Evolutionary conservation across 2,888 invertebrate species (phyloP).

Genomic region (Heliconius aoede): DNA sequence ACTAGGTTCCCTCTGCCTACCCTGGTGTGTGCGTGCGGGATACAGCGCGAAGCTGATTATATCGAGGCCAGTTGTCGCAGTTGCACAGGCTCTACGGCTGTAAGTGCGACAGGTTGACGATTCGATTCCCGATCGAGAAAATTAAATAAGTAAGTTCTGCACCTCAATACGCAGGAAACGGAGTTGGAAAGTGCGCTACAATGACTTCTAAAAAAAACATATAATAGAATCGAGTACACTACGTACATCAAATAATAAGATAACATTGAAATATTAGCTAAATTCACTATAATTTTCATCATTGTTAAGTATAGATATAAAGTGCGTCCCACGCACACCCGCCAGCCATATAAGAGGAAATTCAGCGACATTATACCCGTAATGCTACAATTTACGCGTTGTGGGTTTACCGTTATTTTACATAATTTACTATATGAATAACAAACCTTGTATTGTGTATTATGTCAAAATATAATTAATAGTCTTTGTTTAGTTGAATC

Average conservation of each 20-base stretch:
- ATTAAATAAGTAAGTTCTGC: too few relatives aligned
- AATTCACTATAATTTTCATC: slow-evolving; percentile 13
- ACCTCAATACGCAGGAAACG: too few relatives aligned
- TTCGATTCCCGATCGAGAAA: too few relatives aligned
- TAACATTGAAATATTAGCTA: slow-evolving; percentile 16
- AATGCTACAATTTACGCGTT: slow-evolving; percentile 17
- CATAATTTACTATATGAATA: slow-evolving; percentile 10
- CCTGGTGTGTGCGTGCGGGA: too few relatives aligned
- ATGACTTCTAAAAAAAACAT: too few relatives aligned
- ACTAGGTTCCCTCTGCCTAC: too few relatives aligned
- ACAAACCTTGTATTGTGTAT: neutral
- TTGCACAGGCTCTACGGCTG: too few relatives aligned
- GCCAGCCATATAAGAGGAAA: slow-evolving; percentile 15
- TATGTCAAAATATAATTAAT: neutral
- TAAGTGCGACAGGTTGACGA: too few relatives aligned
- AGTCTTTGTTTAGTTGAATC: neutral
- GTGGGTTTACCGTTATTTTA: slow-evolving; percentile 23
- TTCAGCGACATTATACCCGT: slow-evolving; percentile 17
- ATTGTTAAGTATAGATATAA: slow-evolving; percentile 20
- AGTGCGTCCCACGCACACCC: slow-evolving; percentile 18
- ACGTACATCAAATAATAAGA: neutral
- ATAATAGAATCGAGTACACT: neutral
- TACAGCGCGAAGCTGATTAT: too few relatives aligned
- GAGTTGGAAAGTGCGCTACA: too few relatives aligned
- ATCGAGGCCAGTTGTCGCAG: too few relatives aligned